phyloP scores from a whole-genome alignment of 2,797 vertebrate species.

The Sebastes elongatus region DNA sequence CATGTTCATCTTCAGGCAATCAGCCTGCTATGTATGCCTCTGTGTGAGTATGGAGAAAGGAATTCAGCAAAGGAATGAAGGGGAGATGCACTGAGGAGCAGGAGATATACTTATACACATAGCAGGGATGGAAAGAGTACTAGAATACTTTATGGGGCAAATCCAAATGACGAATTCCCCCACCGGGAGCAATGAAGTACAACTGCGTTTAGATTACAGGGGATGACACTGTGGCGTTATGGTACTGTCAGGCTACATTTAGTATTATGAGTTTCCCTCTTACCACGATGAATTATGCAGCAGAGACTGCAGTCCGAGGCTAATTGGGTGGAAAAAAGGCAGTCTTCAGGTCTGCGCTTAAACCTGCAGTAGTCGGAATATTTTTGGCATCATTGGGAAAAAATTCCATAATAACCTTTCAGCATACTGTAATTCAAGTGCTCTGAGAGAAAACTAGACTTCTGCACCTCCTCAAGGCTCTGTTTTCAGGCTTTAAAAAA shows the following conservation, averaged over 20 bases:
- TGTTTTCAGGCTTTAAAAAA: no score
- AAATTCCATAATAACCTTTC: no score
- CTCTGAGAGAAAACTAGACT: no score
- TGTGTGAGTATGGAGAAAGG: not conserved
- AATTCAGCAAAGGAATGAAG: not conserved
- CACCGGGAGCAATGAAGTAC: not conserved
- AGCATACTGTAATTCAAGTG: no score
- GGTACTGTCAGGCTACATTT: not conserved
- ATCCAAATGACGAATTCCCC: not conserved
- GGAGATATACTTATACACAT: not conserved
- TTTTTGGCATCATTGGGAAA: no score
- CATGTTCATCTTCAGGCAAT: not conserved
- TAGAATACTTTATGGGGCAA: not conserved
- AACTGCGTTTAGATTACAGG: not conserved
- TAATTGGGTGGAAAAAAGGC: not conserved
- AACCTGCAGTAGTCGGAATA: not conserved
- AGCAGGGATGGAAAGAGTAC: not conserved
- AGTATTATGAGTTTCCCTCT: not conserved
- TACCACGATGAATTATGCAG: conserved; percentile 5
- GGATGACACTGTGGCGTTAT: not conserved
- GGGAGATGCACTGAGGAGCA: not conserved
- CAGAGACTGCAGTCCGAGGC: not conserved
- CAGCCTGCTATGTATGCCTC: not conserved
- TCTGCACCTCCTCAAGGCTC: no score
- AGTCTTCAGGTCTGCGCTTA: not conserved